These are phyloP conservation scores for Python bivittatus DNA, from an alignment of 2,113 vertebrate genomes.

Conservation along the genomic window DNA sequence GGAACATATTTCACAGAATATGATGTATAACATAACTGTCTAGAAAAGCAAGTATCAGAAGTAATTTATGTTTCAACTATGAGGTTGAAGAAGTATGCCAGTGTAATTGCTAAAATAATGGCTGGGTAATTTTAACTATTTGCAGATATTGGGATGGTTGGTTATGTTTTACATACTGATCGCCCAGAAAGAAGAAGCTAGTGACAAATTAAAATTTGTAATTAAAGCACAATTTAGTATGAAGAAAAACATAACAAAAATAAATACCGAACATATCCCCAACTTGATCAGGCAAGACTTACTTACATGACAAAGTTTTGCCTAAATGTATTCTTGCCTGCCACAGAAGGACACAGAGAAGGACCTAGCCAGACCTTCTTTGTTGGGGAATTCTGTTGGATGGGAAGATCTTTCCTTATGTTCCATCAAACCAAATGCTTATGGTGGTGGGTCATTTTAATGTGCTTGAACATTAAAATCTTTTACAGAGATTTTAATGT, in stretches of 20 bases:
- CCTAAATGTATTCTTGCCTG: not conserved
- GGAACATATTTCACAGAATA: not conserved
- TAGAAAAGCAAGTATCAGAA: not conserved
- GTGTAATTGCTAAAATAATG: not conserved
- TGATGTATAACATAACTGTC: not conserved
- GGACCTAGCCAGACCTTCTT: not conserved
- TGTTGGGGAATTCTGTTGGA: not conserved
- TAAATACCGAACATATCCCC: not conserved
- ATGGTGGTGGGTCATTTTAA: not conserved
- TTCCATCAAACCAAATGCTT: too few species aligned
- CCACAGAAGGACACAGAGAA: not conserved
- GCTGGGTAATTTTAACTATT: not conserved
- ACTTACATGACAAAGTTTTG: not conserved
- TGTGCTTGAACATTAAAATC: not conserved
- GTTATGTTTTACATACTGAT: not conserved
- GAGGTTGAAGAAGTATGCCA: not conserved
- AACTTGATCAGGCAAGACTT: not conserved
- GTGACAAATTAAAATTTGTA: not conserved
- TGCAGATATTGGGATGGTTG: not conserved
- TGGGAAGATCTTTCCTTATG: not conserved
- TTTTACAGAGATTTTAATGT: not conserved
- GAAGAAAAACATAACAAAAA: not conserved
- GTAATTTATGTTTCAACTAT: not conserved
- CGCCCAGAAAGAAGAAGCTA: not conserved
- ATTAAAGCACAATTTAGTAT: not conserved